Evolutionary conservation across 2,113 vertebrate species (phyloP).

Genomic region (Anas platyrhynchos): DNA sequence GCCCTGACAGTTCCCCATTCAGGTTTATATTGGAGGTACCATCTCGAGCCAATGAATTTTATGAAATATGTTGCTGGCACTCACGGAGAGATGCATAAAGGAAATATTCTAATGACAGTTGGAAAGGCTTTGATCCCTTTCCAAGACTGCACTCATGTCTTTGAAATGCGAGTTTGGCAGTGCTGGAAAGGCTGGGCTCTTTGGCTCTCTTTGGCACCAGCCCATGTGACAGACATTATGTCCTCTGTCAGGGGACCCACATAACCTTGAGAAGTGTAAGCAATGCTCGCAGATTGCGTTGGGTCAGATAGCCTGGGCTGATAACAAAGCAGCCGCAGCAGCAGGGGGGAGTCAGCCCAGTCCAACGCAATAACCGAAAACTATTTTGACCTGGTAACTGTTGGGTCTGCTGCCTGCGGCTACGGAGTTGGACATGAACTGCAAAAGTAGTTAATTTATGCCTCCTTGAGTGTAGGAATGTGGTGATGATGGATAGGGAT

Average conservation of each 20-base stretch:
- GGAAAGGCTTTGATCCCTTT: constrained; percentile 80
- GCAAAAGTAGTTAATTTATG: constrained; percentile 70
- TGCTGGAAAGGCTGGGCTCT: constrained; percentile 71
- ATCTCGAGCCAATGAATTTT: constrained; percentile 77
- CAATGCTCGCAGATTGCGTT: not conserved
- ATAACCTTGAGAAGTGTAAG: constrained; percentile 66
- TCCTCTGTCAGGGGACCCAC: constrained; percentile 73
- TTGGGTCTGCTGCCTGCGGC: constrained; percentile 64
- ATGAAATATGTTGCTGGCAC: constrained; percentile 80
- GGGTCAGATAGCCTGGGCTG: constrained; percentile 56
- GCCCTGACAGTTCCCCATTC: constrained; percentile 74
- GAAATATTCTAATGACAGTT: constrained; percentile 84
- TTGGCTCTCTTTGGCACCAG: constrained; percentile 69
- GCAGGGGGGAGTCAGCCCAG: constrained; percentile 34
- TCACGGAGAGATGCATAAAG: constrained; percentile 77
- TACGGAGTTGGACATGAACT: constrained; percentile 62
- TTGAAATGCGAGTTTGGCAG: constrained; percentile 83
- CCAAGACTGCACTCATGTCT: constrained; percentile 81
- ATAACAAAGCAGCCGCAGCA: constrained; percentile 38
- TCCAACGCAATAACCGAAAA: constrained; percentile 48
- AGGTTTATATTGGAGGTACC: constrained; percentile 74
- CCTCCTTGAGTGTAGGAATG: constrained; percentile 67
- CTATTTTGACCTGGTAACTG: constrained; percentile 65
- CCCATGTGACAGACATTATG: constrained; percentile 76
- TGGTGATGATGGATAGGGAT: constrained; percentile 68